These are phyloP conservation scores for Jacana jacana DNA, from an alignment of 2,113 vertebrate species.

Conservation along the genomic window DNA sequence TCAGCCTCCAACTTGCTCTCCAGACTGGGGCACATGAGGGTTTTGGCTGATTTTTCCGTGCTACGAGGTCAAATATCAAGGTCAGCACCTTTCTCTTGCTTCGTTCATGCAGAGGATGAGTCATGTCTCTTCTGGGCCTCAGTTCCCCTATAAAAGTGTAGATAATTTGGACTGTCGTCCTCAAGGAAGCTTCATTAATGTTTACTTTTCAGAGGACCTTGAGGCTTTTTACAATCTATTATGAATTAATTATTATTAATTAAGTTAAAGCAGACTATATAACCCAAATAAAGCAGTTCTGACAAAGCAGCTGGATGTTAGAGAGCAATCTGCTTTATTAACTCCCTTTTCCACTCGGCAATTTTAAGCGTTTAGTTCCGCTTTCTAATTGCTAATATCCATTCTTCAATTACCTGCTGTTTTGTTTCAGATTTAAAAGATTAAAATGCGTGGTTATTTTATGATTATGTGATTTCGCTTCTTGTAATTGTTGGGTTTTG, in stretches of 20 bases:
- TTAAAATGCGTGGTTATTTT: neutral
- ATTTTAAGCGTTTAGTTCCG: slow-evolving; percentile 23
- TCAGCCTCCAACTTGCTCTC: neutral
- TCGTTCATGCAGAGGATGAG: accelerated
- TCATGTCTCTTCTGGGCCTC: neutral
- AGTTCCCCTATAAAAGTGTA: neutral
- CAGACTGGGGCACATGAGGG: neutral
- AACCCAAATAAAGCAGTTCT: neutral
- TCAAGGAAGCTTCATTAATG: neutral
- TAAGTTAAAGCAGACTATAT: neutral
- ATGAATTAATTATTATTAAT: slow-evolving; percentile 43
- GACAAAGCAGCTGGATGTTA: slow-evolving; percentile 11
- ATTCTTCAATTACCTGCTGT: slow-evolving; percentile 21
- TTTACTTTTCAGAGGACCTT: neutral
- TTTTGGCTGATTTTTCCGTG: neutral
- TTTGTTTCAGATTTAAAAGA: slow-evolving; percentile 15
- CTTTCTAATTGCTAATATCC: slow-evolving; percentile 40
- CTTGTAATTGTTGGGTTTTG: neutral
- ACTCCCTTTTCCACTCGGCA: neutral
- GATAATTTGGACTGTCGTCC: neutral
- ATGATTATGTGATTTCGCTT: neutral
- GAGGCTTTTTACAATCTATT: neutral
- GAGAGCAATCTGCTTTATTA: neutral
- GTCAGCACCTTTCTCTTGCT: neutral
- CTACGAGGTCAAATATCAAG: accelerated